Evolutionary conservation across 1,140 invertebrate genomes (phyloP), one percentile per base, ranked within the genome.

Genomic region (Aradophagus sp.): DNA sequence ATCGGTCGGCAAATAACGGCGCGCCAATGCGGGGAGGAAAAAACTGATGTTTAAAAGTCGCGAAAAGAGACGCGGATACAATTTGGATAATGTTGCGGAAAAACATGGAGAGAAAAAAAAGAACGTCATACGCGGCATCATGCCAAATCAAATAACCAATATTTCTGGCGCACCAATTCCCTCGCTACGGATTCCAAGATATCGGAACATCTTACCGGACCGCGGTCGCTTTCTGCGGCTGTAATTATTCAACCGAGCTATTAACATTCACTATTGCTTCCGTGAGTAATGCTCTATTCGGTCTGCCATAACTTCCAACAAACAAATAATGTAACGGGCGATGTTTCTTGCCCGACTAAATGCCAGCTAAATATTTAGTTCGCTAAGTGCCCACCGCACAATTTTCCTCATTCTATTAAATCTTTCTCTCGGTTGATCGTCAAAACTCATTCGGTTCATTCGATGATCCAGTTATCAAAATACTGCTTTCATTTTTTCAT

Each of bases 71-170:
- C 62, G 15, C 44, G 62, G 53, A 27, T 56, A 66, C 62, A 52
- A 58, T 67, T 58, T 67, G 52, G 53, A 67, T 67, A 67, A 67
- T 67, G 55, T 67, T 59, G 53, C 47, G 63, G 63, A 67, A 67
- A 67, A 67, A 45, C 34, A 59, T 39, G 39, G 19, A 52, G 26
- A 35, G 59, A 52, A 52, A 23, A 8, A 8, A 8, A 23, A 23
- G 20, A 23, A 23, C 20, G 31, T 59, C 34, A 53, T 16, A 39
- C 32, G 47, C 47, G 63, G 52, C 52, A 44, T 36, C 1, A 50
- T 44, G 63, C 63, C 52, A 67, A 58, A 67, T 67, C 45, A 52
- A 67, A 66, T 63, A 65, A 65, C 35, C 55, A 55, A 65, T 52
- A 67, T 67, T 44, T 52, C 63, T 67, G 63, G 63, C 63, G 53